Conservation (phyloP, 2,797 vertebrate genomes). For the Diceros bicornis region DNA sequence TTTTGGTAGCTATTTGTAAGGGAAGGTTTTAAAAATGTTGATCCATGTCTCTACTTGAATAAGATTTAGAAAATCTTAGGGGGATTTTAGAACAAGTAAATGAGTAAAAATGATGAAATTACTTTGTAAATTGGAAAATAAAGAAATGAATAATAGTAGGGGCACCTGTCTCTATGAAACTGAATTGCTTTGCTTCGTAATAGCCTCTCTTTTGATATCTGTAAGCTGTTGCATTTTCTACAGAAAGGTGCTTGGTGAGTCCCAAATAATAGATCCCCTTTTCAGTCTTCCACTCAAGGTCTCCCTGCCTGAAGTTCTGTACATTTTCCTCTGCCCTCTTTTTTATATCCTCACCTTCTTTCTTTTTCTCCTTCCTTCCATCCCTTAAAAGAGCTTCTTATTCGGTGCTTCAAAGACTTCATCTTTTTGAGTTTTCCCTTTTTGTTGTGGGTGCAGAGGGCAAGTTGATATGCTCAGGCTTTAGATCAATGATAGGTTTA, state of each 20-base stretch:
- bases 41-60: not conserved
- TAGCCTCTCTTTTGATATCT: not conserved
- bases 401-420: not conserved
- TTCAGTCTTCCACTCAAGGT: not conserved
- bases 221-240: not conserved
- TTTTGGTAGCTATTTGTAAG: constrained; percentile 25
- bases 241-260: not conserved
- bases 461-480: not conserved
- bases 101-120: constrained; percentile 16
- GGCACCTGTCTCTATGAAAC: not conserved
- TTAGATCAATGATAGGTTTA: not conserved
- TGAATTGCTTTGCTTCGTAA: not conserved
- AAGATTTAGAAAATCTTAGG: constrained; percentile 48
- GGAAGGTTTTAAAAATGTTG: not conserved
- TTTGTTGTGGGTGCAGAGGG: not conserved
- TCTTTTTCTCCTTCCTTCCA: not conserved
- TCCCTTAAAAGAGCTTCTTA: not conserved
- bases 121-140: not conserved
- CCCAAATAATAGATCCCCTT: not conserved
- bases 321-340: not conserved
- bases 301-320: not conserved
- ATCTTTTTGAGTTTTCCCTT: not conserved
- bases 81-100: not conserved
- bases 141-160: not conserved
- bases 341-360: not conserved